These are phyloP conservation scores for Stegostoma tigrinum DNA, from an alignment of 2,113 vertebrate genomes.

Conservation along the genomic window DNA sequence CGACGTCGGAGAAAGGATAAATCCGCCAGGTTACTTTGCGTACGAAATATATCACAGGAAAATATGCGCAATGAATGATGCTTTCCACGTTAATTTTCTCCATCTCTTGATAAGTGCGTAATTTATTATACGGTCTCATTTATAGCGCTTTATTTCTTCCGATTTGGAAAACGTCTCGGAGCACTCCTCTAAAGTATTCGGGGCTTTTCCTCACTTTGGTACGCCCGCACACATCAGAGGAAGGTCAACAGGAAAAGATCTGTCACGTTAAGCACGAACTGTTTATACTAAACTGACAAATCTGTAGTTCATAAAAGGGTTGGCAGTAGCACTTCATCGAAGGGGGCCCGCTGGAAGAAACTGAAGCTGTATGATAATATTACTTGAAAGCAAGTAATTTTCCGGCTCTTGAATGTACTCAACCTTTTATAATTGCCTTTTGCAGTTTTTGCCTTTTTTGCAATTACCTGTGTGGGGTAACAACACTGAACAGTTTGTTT, in stretches of 20 bases:
- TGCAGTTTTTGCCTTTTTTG: neutral
- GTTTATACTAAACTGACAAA: neutral
- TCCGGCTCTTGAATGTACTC: neutral
- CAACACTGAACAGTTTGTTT: neutral
- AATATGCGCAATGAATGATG: neutral
- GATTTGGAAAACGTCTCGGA: neutral
- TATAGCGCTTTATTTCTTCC: neutral
- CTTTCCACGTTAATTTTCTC: neutral
- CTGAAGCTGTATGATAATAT: neutral
- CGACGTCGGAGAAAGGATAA: neutral
- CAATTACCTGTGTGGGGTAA: neutral
- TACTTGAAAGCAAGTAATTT: neutral
- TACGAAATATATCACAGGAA: neutral
- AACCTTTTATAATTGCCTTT: neutral
- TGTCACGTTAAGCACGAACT: neutral
- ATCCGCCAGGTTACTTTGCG: neutral
- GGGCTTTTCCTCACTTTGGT: neutral
- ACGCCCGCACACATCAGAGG: neutral
- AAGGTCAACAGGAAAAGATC: neutral
- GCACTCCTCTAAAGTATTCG: neutral
- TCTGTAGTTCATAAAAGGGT: neutral
- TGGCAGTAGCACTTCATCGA: neutral
- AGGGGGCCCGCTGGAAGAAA: neutral
- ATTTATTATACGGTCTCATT: neutral
- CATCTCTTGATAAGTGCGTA: neutral